Evolutionary conservation across 2,797 vertebrate species (phyloP).

Genomic region (Australoheros facetus): DNA sequence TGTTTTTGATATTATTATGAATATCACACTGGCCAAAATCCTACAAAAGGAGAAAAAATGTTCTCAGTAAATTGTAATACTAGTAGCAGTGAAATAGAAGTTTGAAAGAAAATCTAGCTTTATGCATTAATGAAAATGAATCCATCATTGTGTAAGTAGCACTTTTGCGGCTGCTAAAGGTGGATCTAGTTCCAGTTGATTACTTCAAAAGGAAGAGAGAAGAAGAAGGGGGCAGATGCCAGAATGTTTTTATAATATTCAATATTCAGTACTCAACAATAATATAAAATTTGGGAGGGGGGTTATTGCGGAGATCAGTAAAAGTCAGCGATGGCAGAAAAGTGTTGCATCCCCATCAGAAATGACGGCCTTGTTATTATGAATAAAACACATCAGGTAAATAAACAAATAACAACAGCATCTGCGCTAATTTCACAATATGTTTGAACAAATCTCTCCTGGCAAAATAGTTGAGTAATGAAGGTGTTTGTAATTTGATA

Average conservation of each 20-base stretch:
- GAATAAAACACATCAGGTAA: conserved; percentile 11
- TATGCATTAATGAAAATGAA: neutral
- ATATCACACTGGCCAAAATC: neutral
- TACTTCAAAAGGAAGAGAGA: neutral
- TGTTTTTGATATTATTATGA: neutral
- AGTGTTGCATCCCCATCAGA: neutral
- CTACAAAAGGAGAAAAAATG: neutral
- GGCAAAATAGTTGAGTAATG: conserved; percentile 41
- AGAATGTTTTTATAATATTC: neutral
- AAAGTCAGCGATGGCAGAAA: neutral
- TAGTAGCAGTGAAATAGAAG: neutral
- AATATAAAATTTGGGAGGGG: neutral
- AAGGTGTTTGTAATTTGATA: conserved; percentile 63
- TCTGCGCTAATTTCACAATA: conserved; percentile 40
- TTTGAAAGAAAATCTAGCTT: neutral
- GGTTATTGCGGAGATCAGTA: neutral
- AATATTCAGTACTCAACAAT: neutral
- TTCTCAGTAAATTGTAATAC: neutral
- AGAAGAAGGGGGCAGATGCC: neutral
- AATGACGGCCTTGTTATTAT: neutral
- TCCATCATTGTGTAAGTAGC: neutral
- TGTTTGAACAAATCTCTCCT: conserved; percentile 16
- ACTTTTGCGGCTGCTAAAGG: neutral
- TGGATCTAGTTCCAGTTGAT: neutral
- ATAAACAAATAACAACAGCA: conserved; percentile 34